Percentiles rank a stretch among this genome's conserved stretches.
Evolutionary conservation across 2,888 invertebrate species (phyloP).

Genomic region (Sarcophaga carnaria): DNA sequence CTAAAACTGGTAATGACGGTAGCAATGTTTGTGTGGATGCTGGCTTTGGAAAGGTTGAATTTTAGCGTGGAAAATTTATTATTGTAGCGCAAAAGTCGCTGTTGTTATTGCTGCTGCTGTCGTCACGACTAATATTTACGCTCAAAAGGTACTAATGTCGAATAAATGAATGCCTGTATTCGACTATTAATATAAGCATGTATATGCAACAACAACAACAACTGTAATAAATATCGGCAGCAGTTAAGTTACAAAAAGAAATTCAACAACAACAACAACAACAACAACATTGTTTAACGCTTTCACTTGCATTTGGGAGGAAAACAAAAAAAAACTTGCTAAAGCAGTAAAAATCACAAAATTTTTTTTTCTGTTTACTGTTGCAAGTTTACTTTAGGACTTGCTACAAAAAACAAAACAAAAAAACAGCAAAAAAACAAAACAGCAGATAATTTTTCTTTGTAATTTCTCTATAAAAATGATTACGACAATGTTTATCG

Average conservation of each 20-base stretch:
- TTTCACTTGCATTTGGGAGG: conserved; percentile 54
- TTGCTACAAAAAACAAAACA: neutral
- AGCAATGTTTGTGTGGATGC: conserved; percentile 15
- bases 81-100: conserved; percentile 13
- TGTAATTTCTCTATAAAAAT: neutral
- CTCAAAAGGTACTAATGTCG: conserved; percentile 53
- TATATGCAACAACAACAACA: conserved; percentile 35
- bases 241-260: neutral
- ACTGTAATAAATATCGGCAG: neutral
- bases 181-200: conserved; percentile 52
- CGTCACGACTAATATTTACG: conserved; percentile 13
- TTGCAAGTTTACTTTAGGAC: neutral
- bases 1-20: conserved; percentile 11
- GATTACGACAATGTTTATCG: too few relatives aligned
- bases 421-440: neutral
- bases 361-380: neutral
- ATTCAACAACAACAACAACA: conserved; percentile 16
- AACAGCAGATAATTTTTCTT: neutral
- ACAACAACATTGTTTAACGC: conserved; percentile 46
- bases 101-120: conserved; percentile 28
- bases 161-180: conserved; percentile 24
- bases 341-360: conserved; percentile 8
- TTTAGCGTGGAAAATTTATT: conserved; percentile 6
- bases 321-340: conserved; percentile 26
- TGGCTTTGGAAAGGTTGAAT: conserved; percentile 51